These are phyloP conservation scores for Chelon labrosus DNA, from an alignment of 2,797 vertebrate genomes.

Conservation along the genomic window DNA sequence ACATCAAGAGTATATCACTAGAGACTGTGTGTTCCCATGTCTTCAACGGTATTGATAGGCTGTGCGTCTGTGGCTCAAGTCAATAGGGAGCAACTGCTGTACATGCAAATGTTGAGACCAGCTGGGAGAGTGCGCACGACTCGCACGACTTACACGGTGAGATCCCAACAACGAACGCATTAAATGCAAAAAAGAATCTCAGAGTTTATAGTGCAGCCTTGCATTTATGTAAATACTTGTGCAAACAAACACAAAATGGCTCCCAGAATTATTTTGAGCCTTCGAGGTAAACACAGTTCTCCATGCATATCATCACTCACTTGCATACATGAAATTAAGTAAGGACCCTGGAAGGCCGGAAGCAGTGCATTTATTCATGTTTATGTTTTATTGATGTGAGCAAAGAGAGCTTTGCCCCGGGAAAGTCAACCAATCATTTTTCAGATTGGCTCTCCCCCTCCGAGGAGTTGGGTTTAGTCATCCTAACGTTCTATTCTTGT, in stretches of 20 bases:
- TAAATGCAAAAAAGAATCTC: slow-evolving; percentile 44
- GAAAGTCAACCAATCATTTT: slow-evolving; percentile 87
- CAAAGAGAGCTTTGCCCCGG: slow-evolving; percentile 82
- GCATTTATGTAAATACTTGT: slow-evolving; percentile 76
- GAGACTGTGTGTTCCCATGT: slow-evolving; percentile 55
- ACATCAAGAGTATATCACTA: slow-evolving; percentile 71
- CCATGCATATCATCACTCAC: slow-evolving; percentile 82
- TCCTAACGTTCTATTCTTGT: slow-evolving; percentile 70
- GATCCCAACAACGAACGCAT: slow-evolving; percentile 37
- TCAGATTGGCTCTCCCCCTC: slow-evolving; percentile 81
- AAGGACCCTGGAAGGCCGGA: slow-evolving; percentile 83
- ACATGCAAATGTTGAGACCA: slow-evolving; percentile 59
- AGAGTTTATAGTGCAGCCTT: slow-evolving; percentile 57
- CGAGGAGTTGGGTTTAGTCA: slow-evolving; percentile 80
- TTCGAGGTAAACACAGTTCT: slow-evolving; percentile 82
- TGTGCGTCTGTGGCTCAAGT: slow-evolving; percentile 53
- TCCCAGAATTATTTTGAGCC: slow-evolving; percentile 79
- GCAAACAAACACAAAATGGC: slow-evolving; percentile 80
- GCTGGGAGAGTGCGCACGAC: slow-evolving; percentile 11
- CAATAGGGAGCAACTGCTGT: slow-evolving; percentile 58
- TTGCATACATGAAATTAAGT: slow-evolving; percentile 85
- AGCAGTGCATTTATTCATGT: slow-evolving; percentile 86
- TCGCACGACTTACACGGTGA: slow-evolving; percentile 6
- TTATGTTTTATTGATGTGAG: slow-evolving; percentile 88
- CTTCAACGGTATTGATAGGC: slow-evolving; percentile 69